Conservation (phyloP, 2,888 invertebrate genomes). For the Aphidoletes aphidimyza region DNA sequence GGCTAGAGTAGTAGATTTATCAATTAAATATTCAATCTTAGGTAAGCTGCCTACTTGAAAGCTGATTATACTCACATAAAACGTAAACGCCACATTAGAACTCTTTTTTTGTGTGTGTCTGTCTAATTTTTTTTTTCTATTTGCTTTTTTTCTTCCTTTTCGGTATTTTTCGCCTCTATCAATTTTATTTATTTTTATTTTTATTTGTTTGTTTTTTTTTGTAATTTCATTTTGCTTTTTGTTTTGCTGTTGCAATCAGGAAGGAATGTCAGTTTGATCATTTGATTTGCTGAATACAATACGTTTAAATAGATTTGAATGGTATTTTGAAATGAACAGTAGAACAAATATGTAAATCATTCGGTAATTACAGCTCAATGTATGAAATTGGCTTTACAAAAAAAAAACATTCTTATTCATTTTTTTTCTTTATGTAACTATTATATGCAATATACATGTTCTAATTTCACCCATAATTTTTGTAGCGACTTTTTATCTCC, state of each 20-base stretch:
- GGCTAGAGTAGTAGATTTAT: constrained; percentile 52
- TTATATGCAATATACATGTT: background rate
- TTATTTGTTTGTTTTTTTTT: background rate
- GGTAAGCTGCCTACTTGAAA: constrained; percentile 38
- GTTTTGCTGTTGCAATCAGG: constrained; percentile 15
- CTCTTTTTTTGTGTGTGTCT: background rate
- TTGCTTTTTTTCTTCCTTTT: background rate
- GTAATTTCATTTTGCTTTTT: background rate
- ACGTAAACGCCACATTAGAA: constrained; percentile 13
- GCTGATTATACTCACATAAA: constrained; percentile 44
- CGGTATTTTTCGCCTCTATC: background rate
- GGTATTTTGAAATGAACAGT: constrained; percentile 25
- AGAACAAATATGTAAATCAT: constrained; percentile 27
- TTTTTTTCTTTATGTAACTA: constrained; percentile 3
- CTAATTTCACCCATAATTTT: constrained; percentile 48
- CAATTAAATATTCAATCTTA: constrained; percentile 52
- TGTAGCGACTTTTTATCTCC: background rate
- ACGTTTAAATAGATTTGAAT: constrained; percentile 26
- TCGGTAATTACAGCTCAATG: constrained; percentile 4
- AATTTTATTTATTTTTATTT: background rate
- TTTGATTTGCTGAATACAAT: constrained; percentile 40
- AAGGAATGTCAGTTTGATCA: constrained; percentile 49
- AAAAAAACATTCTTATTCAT: background rate
- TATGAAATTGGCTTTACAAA: constrained; percentile 22
- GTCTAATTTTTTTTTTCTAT: background rate